Percentiles rank a stretch among this genome's conserved stretches.
These are phyloP conservation scores for Resseliella maxima DNA, from an alignment of 2,888 invertebrate species.

Conservation along the genomic window DNA sequence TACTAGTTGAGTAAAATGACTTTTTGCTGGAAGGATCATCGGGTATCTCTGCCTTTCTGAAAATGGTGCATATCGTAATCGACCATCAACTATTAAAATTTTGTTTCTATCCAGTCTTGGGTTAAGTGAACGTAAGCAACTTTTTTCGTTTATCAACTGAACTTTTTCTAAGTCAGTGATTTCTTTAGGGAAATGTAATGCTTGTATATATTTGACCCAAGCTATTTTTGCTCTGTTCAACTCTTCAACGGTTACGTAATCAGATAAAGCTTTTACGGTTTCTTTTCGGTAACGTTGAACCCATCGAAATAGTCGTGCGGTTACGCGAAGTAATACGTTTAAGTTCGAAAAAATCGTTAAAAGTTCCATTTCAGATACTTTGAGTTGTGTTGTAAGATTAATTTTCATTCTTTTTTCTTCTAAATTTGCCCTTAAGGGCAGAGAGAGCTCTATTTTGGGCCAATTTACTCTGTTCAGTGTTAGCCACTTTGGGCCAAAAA, in stretches of 20 bases:
- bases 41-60: not conserved
- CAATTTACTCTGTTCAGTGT: not conserved
- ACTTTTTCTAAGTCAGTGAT: not conserved
- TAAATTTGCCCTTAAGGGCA: too few species aligned
- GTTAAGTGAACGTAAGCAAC: constrained; percentile 56
- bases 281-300: too few species aligned
- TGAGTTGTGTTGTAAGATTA: too few species aligned
- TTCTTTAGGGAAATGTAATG: not conserved
- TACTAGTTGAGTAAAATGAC: not conserved
- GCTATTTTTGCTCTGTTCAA: constrained; percentile 24
- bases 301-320: too few species aligned
- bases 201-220: constrained; percentile 56
- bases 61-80: not conserved
- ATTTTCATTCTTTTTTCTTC: too few species aligned
- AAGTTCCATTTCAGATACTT: too few species aligned
- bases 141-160: not conserved
- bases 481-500: constrained; percentile 59
- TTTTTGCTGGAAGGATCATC: not conserved
- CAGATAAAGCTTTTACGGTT: too few species aligned
- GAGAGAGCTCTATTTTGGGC: not conserved
- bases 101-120: constrained; percentile 58
- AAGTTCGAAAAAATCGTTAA: too few species aligned
- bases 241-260: not conserved
- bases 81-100: not conserved
- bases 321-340: too few species aligned